These are phyloP conservation scores for Hylaeus anthracinus DNA, from an alignment of 1,140 invertebrate genomes.

Conservation along the genomic window DNA sequence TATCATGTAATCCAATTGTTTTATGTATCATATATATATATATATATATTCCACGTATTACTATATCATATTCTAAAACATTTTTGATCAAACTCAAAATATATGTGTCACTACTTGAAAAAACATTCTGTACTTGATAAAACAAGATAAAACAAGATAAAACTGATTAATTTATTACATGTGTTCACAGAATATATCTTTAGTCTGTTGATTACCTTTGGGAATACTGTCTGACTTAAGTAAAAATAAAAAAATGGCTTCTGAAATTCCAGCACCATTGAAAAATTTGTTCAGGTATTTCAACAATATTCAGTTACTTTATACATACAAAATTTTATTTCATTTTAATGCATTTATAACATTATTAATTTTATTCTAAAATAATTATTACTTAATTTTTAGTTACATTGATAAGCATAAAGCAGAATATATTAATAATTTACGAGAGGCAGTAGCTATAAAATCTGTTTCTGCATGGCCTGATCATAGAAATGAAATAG, in stretches of 20 bases:
- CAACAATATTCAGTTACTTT: not conserved
- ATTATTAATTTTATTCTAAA: not conserved
- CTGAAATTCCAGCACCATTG: conserved; percentile 54
- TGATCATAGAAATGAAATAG: conserved; percentile 88
- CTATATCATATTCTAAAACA: too few relatives aligned
- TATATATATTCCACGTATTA: too few relatives aligned
- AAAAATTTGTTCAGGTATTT: conserved; percentile 59
- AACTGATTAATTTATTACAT: too few relatives aligned
- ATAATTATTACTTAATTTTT: conserved; percentile 23
- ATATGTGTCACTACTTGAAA: too few relatives aligned
- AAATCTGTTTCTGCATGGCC: conserved; percentile 96
- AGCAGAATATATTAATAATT: conserved; percentile 87
- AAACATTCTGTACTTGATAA: too few relatives aligned
- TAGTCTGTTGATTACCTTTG: too few relatives aligned
- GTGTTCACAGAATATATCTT: too few relatives aligned
- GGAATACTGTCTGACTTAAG: too few relatives aligned
- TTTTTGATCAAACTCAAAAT: too few relatives aligned
- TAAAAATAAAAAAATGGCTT: conserved; percentile 41
- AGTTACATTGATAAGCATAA: conserved; percentile 92
- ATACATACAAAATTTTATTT: conserved; percentile 10
- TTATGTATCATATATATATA: too few relatives aligned
- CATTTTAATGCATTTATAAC: conserved; percentile 5
- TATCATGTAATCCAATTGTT: too few relatives aligned
- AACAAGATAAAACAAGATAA: too few relatives aligned
- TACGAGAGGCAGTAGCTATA: conserved; percentile 95